Evolutionary conservation across 2,888 invertebrate genomes (phyloP).

Genomic region (Eupithecia subumbrata): DNA sequence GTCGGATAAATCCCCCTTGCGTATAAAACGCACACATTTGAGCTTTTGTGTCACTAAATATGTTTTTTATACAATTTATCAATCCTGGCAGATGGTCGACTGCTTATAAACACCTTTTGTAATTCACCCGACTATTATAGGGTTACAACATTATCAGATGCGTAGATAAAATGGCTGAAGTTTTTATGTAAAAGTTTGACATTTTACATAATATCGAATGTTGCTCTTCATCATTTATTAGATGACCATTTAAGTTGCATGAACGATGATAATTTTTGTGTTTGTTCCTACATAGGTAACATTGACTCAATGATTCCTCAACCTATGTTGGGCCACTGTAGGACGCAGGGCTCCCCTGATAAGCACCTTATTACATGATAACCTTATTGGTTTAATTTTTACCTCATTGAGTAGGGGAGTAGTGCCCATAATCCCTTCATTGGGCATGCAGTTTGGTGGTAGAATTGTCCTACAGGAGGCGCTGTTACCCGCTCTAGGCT

Average conservation of each 20-base stretch:
- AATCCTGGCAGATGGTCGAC: conserved; percentile 78
- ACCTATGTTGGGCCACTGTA: too few relatives aligned
- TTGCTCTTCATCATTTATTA: background rate
- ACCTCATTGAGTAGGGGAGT: too few relatives aligned
- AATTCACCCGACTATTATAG: conserved; percentile 75
- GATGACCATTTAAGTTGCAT: too few relatives aligned
- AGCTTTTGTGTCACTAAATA: conserved; percentile 58
- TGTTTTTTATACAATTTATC: conserved; percentile 81
- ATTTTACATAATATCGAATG: background rate
- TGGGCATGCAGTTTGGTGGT: too few relatives aligned
- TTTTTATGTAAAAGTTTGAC: background rate
- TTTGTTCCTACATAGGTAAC: background rate
- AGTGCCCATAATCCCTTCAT: too few relatives aligned
- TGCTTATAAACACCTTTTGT: conserved; percentile 78
- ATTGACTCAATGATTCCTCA: background rate
- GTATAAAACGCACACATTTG: conserved; percentile 53
- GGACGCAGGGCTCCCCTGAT: too few relatives aligned
- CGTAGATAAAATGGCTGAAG: conserved; percentile 66
- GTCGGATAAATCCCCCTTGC: conserved; percentile 51
- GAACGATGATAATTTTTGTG: background rate
- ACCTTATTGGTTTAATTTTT: too few relatives aligned
- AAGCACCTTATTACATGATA: too few relatives aligned
- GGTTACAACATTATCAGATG: conserved; percentile 79
- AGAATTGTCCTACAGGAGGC: too few relatives aligned
- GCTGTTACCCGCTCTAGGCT: too few relatives aligned